Base-by-base conservation (phyloP, 2,113 vertebrate species). In the Phocoena sinus region DNA sequence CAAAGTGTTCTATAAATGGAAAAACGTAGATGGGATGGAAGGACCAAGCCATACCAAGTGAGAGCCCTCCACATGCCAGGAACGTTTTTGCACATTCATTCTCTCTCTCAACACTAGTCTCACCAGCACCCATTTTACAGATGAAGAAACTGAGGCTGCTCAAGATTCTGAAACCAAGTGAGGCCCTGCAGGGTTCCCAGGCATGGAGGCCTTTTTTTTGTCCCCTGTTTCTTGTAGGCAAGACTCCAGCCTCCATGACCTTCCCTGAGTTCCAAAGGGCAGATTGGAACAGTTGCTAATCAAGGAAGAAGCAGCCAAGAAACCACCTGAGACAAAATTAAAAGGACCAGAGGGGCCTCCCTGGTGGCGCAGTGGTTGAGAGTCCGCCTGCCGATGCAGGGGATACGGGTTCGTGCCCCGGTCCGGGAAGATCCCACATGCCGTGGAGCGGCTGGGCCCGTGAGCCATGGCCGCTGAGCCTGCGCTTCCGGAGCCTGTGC, bases 61-160 rank as follows among this genome's bases (percentile, higher is more conserved):
- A 20, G 70, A 82, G n/a, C 31, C 33, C 38, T 60, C 73, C 11
- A 15, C 3, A 0, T 1, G 20, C 82, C 28, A 13, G 25, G 25
- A 14, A 10, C 2, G 1, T 18, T 56, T 67, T 56, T 14, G 2
- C 8, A 38, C 3, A 6, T 20, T 15, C 15, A 3, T n/a, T n/a
- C 31, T 65, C 36, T 58, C 80, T 77, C 13, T 47, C 20, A 1
- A 13, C 1, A 26, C 18, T 33, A 31, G 4, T 38, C 50, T 12
- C 26, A 15, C 3, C 47, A 31, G 91, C 1, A 4, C 76, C 67
- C 85, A 87, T n/a, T 89, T 47, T 3, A 65, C 21, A 65, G 31
- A 53, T 11, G 13, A n/a, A 60, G 14, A 86, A 62, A 58, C 62
- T 1, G 65, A 92, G 63, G 31, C 65, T 31, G 67, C 71, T 81